Conservation (phyloP, 2,113 vertebrate genomes). For the Canis aureus region DNA sequence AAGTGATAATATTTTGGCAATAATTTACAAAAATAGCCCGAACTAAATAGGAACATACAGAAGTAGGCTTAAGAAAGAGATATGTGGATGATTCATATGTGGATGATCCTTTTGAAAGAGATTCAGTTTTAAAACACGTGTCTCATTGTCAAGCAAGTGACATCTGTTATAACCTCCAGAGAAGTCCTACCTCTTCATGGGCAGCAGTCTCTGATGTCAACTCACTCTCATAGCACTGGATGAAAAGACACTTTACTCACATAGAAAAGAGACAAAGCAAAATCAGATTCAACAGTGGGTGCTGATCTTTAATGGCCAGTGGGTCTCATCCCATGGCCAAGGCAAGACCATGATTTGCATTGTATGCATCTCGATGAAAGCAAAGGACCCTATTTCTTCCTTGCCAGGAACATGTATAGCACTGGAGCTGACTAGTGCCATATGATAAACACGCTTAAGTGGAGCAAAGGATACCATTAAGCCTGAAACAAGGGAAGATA, state of each 20-base stretch:
- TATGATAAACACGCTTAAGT: not conserved
- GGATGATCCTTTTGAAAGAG: not conserved
- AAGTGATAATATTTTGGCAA: not conserved
- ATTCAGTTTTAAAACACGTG: not conserved
- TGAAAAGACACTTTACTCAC: not conserved
- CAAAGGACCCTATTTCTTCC: not conserved
- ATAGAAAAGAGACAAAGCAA: not conserved
- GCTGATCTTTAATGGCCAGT: not conserved
- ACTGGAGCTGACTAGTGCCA: not conserved
- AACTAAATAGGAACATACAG: not conserved
- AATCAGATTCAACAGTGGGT: not conserved
- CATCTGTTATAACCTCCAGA: not conserved
- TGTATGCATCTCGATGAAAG: rapidly evolving
- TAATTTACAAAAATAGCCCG: not conserved
- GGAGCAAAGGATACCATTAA: not conserved
- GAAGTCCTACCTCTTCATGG: not conserved
- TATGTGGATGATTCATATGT: not conserved
- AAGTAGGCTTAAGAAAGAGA: not conserved
- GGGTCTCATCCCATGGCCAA: not conserved
- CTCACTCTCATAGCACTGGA: not conserved
- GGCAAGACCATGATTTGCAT: not conserved
- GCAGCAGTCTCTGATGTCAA: not conserved
- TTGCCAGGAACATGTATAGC: rapidly evolving
- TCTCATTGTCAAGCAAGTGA: not conserved
- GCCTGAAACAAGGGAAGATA: not conserved